Evolutionary conservation across 2,888 invertebrate species (phyloP), one percentile per base, ranked within the genome.

Genomic region (Abrostola triplasia): DNA sequence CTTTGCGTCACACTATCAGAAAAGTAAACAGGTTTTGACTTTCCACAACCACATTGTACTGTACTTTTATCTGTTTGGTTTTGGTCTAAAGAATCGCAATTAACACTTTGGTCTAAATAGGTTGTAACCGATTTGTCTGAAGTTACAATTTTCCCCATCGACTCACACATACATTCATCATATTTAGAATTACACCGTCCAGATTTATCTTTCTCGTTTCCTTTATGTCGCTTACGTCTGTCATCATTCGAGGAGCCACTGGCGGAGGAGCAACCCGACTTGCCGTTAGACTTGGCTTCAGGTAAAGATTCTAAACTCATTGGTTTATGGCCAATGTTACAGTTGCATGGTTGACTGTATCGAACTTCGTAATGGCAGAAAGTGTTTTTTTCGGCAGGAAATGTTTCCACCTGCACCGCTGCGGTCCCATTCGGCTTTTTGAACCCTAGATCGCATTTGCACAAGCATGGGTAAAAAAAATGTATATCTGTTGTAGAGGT

Each of bases 401-500:
- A 24, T 38, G 80, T 64, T 54, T 86, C 82, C 5, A 85, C 82
- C 79, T 90, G 91, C 4, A 86, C 80, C 11, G 79, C 71, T 6
- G 84, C 83, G 54, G 77, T 71, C 36, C 69, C 76, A 72, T 70
- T 78, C 9, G 62, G 42, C 40, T 70, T 73, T 24, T 49, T 60
- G 36, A 70, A 59, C 24, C 59, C 66, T 67, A 78, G 83, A 35
- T 81, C 74, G 36, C 64, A 65, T 40, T 70, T 67, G 40, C 85
- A 86, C 35, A 86, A 57, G 42, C 69, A 73, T 6, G 91, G 92
- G 61, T 79, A 89, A 79, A 94, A 94, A 70, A 90, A 91, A 56
- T 85, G 84, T 35, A 95, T 84, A 67, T 95, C 94, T 24, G 92
- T 89, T 6, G 94, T 94, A 5, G 95, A 95, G 11, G 93, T 92